Percentiles rank a stretch among this genome's conserved stretches.
These are phyloP conservation scores for Ornithoptera priamus DNA, from an alignment of 2,888 invertebrate genomes.

Conservation along the genomic window DNA sequence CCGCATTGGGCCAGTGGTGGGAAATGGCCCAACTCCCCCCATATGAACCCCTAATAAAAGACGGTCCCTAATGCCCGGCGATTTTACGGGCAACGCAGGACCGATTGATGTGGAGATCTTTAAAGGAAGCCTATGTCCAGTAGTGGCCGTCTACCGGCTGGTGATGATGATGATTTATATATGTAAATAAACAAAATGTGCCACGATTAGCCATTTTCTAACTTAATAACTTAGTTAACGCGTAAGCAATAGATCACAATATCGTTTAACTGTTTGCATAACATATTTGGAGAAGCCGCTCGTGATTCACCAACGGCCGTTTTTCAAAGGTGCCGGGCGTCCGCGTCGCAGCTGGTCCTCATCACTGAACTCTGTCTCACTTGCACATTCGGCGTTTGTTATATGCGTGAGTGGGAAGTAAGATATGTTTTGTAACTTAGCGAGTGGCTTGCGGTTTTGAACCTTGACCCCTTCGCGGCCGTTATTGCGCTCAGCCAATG, in stretches of 20 bases:
- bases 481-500: constrained; percentile 42
- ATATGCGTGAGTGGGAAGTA: constrained; percentile 30
- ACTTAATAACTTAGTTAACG: background rate
- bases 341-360: constrained; percentile 12
- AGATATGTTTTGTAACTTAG: constrained; percentile 28
- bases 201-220: background rate
- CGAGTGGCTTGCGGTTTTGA: constrained; percentile 44
- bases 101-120: too few relatives aligned
- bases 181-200: background rate
- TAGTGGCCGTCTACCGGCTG: too few relatives aligned
- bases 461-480: constrained; percentile 62
- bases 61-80: too few relatives aligned
- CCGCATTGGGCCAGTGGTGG: too few relatives aligned
- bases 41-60: too few relatives aligned
- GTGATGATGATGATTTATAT: background rate
- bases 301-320: constrained; percentile 38
- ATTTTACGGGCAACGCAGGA: too few relatives aligned
- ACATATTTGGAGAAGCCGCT: constrained; percentile 18
- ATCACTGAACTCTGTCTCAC: constrained; percentile 26
- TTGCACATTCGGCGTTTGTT: constrained; percentile 18
- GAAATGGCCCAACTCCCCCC: too few relatives aligned
- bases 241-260: background rate
- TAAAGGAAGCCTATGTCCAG: too few relatives aligned
- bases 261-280: constrained; percentile 1
- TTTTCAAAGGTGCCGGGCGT: constrained; percentile 34